Conservation (phyloP, 2,888 invertebrate genomes). For the Germaria angustata region DNA sequence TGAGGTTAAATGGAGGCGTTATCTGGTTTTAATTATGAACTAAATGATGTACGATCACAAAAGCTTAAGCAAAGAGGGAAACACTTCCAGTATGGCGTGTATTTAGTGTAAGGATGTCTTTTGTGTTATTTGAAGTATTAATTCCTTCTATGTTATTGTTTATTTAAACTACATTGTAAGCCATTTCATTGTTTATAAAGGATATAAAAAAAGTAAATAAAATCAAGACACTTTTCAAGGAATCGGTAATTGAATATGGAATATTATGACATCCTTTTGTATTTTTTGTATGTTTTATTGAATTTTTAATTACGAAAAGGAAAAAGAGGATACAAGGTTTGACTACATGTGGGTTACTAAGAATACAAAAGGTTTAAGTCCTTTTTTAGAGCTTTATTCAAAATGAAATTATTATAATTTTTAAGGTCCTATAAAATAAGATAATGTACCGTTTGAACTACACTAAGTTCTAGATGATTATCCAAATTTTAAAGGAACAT, state of each 20-base stretch:
- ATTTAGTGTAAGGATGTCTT: no score
- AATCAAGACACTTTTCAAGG: conserved; percentile 30
- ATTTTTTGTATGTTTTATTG: no score
- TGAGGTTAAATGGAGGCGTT: conserved; percentile 48
- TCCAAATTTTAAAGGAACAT: no score
- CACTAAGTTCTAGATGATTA: no score
- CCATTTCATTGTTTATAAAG: no score
- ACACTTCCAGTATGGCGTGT: background rate
- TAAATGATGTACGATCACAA: conserved; percentile 42
- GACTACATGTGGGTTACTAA: no score
- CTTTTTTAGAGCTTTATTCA: no score
- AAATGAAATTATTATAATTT: no score
- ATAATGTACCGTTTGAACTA: no score
- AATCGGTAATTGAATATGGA: conserved; percentile 56
- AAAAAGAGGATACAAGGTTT: no score
- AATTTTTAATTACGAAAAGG: background rate
- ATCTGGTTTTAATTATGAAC: conserved; percentile 59
- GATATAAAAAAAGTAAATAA: conserved; percentile 3
- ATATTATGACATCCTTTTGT: background rate
- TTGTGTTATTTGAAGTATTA: background rate
- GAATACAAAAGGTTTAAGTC: no score
- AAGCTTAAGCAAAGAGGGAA: background rate
- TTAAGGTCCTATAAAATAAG: no score
- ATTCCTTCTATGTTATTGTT: background rate
- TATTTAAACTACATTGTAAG: background rate